These are phyloP conservation scores for Alexandromys fortis DNA, from an alignment of 2,113 vertebrate species.

Conservation along the genomic window DNA sequence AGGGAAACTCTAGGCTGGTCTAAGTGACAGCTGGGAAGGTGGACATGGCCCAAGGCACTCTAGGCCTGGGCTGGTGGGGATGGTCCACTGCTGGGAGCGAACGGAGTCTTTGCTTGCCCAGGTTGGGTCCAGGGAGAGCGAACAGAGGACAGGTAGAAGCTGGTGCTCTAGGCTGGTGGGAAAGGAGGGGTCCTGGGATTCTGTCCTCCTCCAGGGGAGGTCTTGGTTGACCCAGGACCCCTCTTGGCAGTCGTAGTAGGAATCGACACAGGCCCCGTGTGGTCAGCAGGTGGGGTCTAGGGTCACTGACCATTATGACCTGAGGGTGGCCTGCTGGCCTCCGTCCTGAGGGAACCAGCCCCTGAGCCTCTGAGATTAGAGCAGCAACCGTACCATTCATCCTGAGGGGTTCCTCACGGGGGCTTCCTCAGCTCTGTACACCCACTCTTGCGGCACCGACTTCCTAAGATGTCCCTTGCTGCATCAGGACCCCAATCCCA, in stretches of 20 bases:
- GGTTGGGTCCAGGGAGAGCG: neutral
- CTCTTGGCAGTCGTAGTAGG: conserved; percentile 66
- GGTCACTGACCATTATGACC: neutral
- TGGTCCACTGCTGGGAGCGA: neutral
- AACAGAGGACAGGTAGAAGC: neutral
- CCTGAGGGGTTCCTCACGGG: neutral
- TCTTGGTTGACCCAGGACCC: neutral
- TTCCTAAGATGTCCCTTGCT: neutral
- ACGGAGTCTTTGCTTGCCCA: neutral
- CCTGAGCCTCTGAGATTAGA: conserved; percentile 20
- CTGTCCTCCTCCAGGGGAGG: neutral
- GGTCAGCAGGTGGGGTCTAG: neutral
- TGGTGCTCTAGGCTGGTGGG: conserved; percentile 50
- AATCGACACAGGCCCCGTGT: neutral
- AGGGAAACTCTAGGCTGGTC: conserved; percentile 68
- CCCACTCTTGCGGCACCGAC: neutral
- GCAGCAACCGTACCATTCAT: neutral
- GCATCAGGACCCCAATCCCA: neutral
- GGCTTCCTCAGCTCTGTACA: neutral
- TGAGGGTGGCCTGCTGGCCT: neutral
- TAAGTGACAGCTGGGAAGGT: conserved; percentile 22
- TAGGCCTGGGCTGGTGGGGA: conserved; percentile 24
- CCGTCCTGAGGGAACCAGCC: conserved; percentile 62
- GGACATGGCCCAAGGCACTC: neutral
- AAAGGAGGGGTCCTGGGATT: neutral